These are phyloP conservation scores for Calliopum simillimum DNA, from an alignment of 2,888 invertebrate species.

Conservation along the genomic window DNA sequence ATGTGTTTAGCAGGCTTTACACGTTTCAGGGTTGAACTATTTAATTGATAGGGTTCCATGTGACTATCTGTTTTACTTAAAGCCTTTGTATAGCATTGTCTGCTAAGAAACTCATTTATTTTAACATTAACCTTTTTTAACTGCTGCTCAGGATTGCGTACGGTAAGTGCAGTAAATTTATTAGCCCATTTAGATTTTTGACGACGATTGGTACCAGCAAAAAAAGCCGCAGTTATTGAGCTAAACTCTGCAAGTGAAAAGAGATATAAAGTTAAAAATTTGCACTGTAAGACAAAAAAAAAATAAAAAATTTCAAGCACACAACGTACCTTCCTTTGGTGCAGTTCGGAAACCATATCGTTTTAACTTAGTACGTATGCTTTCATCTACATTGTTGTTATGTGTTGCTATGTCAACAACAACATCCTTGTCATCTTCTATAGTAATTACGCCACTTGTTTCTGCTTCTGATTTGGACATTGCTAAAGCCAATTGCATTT, in stretches of 20 bases:
- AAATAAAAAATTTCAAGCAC: constrained; percentile 5
- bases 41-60: constrained; percentile 39
- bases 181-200: constrained; percentile 62
- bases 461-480: constrained; percentile 72
- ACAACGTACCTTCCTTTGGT: constrained; percentile 53
- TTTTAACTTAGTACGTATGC: constrained; percentile 70
- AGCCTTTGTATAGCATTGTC: constrained; percentile 46
- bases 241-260: constrained; percentile 55
- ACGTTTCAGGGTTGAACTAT: constrained; percentile 47
- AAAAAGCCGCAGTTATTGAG: constrained; percentile 48
- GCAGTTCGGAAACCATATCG: constrained; percentile 72
- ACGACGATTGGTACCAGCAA: constrained; percentile 45
- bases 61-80: constrained; percentile 24
- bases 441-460: constrained; percentile 41
- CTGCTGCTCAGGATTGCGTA: constrained; percentile 57
- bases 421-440: constrained; percentile 41
- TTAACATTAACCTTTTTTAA: constrained; percentile 52
- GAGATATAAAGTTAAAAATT: neutral
- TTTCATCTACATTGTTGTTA: constrained; percentile 46
- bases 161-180: constrained; percentile 63
- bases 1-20: constrained; percentile 12
- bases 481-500: constrained; percentile 76
- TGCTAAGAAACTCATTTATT: constrained; percentile 52
- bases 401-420: constrained; percentile 37
- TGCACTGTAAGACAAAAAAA: neutral